Percentiles rank a stretch among this genome's conserved stretches.
phyloP scores from a whole-genome alignment of 2,113 vertebrate genomes.

The Herpailurus yagouaroundi region DNA sequence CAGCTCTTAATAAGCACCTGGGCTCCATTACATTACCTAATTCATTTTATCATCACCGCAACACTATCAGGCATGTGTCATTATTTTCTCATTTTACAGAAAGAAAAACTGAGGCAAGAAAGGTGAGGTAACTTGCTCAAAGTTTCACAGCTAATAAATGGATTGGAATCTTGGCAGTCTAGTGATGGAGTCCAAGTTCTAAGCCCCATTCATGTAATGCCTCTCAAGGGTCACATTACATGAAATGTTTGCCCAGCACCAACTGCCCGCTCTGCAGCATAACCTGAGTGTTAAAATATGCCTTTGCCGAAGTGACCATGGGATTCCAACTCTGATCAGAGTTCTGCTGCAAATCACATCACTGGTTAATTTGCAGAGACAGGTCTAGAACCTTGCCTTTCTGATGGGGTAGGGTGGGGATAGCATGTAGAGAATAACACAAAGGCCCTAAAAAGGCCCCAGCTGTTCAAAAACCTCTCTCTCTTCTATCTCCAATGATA shows the following conservation, averaged over 20 bases:
- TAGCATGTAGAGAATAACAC: neutral
- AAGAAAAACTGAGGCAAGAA: neutral
- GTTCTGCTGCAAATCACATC: neutral
- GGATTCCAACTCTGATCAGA: neutral
- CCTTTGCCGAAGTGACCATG: neutral
- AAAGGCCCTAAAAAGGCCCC: neutral
- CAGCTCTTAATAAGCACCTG: neutral
- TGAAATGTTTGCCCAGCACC: neutral
- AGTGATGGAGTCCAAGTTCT: neutral
- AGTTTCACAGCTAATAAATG: neutral
- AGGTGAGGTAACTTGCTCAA: neutral
- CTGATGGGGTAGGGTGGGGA: neutral
- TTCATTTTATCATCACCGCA: neutral
- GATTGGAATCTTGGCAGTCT: neutral
- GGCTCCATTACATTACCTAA: neutral
- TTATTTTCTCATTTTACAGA: neutral
- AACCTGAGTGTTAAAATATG: neutral
- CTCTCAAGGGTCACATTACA: neutral
- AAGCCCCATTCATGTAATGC: neutral
- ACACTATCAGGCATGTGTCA: neutral
- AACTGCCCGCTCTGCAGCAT: neutral
- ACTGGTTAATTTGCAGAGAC: neutral
- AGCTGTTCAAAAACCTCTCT: neutral
- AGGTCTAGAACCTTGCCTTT: neutral
- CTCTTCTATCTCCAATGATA: neutral